Evolutionary conservation across 2,888 invertebrate species (phyloP).

Genomic region (Scrobipalpa atriplicella): DNA sequence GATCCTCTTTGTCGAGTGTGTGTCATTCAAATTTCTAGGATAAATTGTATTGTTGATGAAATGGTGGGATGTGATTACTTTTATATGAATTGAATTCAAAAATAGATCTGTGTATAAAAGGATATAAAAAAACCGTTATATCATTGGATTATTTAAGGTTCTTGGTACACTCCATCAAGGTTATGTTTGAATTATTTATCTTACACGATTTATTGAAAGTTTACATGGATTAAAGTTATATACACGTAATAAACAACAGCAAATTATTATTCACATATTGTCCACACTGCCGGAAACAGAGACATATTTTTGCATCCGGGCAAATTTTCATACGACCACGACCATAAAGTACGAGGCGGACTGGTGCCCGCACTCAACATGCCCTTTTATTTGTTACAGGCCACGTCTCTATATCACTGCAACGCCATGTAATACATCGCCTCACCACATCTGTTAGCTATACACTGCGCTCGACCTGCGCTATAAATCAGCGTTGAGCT

Average conservation of each 20-base stretch:
- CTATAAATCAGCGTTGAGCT: not conserved
- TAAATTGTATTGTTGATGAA: too few relatives aligned
- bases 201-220: too few relatives aligned
- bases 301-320: not conserved
- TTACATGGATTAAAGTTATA: not conserved
- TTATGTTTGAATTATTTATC: too few relatives aligned
- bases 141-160: too few relatives aligned
- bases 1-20: too few relatives aligned
- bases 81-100: too few relatives aligned
- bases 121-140: too few relatives aligned
- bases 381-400: not conserved
- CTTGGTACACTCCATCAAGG: too few relatives aligned
- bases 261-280: too few relatives aligned
- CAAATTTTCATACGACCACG: not conserved
- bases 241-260: not conserved
- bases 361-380: not conserved
- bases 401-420: not conserved
- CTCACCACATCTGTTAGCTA: not conserved
- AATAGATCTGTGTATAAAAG: too few relatives aligned
- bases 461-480: conserved; percentile 1
- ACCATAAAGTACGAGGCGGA: not conserved
- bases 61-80: too few relatives aligned
- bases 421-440: not conserved
- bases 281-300: not conserved
- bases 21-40: too few relatives aligned